These are phyloP conservation scores for Eucera pruinosa DNA, from an alignment of 2,888 invertebrate species.

Conservation along the genomic window DNA sequence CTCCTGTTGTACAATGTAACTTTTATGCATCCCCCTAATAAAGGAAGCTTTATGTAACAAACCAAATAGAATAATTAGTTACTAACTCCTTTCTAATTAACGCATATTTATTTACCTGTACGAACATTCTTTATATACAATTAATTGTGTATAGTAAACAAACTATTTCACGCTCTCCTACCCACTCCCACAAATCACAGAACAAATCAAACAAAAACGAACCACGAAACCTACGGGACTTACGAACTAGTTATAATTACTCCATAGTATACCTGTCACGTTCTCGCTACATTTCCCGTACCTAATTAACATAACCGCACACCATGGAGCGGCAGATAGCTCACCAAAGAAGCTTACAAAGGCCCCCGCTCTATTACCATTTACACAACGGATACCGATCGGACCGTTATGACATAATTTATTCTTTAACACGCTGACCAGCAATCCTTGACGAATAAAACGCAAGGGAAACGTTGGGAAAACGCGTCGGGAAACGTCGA, in stretches of 20 bases:
- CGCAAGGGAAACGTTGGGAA: background rate
- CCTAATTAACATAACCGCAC: constrained; percentile 50
- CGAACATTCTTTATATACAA: too few species aligned
- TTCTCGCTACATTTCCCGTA: constrained; percentile 14
- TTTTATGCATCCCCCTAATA: too few species aligned
- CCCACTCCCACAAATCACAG: background rate
- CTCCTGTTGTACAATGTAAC: too few species aligned
- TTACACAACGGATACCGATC: constrained; percentile 49
- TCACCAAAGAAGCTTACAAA: constrained; percentile 19
- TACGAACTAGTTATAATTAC: constrained; percentile 44
- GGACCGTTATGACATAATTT: constrained; percentile 68
- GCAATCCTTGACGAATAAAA: constrained; percentile 17
- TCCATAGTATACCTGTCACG: constrained; percentile 6
- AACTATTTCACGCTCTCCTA: too few species aligned
- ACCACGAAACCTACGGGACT: background rate
- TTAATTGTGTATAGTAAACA: too few species aligned
- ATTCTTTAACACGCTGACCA: constrained; percentile 44
- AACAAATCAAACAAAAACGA: background rate
- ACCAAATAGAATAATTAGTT: too few species aligned
- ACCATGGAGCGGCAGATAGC: constrained; percentile 4
- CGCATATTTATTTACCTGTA: too few species aligned
- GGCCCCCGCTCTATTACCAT: constrained; percentile 16
- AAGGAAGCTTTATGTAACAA: too few species aligned
- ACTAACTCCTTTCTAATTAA: too few species aligned
- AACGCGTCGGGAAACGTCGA: background rate